Conservation (phyloP, 2,888 invertebrate species). For the Graphium colonna region DNA sequence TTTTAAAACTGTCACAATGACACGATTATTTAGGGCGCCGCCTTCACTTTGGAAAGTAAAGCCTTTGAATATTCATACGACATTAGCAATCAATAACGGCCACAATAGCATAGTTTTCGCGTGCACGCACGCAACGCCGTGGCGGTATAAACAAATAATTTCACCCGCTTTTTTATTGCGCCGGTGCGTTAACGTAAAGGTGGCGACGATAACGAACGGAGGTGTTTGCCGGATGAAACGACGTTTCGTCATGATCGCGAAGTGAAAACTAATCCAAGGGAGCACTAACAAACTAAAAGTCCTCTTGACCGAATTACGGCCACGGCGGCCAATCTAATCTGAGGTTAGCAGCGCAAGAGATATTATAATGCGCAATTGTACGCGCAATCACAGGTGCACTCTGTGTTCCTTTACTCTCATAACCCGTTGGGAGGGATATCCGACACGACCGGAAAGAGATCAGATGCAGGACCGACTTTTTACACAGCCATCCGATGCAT, state of each 20-base stretch:
- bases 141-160: constrained; percentile 77
- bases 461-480: too few relatives aligned
- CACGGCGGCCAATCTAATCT: too few relatives aligned
- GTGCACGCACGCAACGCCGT: constrained; percentile 76
- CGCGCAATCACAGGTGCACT: too few relatives aligned
- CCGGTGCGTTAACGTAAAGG: constrained; percentile 24
- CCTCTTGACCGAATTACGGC: too few relatives aligned
- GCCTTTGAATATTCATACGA: constrained; percentile 77
- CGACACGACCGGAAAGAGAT: too few relatives aligned
- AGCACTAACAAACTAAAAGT: too few relatives aligned
- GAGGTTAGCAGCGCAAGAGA: too few relatives aligned
- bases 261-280: constrained; percentile 11
- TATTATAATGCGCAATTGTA: too few relatives aligned
- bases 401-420: too few relatives aligned
- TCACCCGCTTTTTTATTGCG: constrained; percentile 67
- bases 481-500: too few relatives aligned
- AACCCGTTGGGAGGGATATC: too few relatives aligned
- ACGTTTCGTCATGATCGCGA: constrained; percentile 12
- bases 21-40: constrained; percentile 76
- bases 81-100: constrained; percentile 76
- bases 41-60: constrained; percentile 64
- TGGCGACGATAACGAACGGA: constrained; percentile 42
- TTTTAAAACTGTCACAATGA: constrained; percentile 75
- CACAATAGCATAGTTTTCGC: constrained; percentile 77
- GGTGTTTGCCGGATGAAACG: constrained; percentile 10